Base-by-base conservation (phyloP, 2,113 vertebrate species). In the Tretioscincus oriximinensis region DNA sequence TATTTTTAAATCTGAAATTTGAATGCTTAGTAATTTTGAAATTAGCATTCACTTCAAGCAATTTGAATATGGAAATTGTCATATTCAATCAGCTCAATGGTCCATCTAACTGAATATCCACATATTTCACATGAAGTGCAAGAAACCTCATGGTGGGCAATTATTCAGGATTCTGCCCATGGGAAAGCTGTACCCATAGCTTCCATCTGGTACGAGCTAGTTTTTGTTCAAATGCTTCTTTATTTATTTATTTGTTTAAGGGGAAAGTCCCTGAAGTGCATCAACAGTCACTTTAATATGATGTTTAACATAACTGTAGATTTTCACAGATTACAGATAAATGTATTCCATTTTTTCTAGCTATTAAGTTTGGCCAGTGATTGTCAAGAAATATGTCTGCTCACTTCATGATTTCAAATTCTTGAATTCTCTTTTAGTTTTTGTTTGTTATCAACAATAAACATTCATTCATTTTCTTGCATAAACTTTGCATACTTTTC, bases 31-130 rank as follows among this genome's bases (percentile, higher is more conserved):
- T 70, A 77, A 77, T 77, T 7, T 65, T 72, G 68, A 14, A 77
- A 83, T 83, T 83, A 77, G 67, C 65, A 72, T 77, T 72, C 68
- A 14, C 65, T 77, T 72, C 81, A 63, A 76, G 74, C 41, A 21
- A 1, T 75, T 35, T 75, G 65, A 69, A 51, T 64, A 63, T 16
- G 24, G 45, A 70, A 29, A 72, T 77, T 84, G 73, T 54, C 72
- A 76, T 45, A 54, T 49, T 26, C 45, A 29, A 64, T 80, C 58
- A 84, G 63, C 51, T 60, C 77, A 80, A 24, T 70, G 41, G 66
- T 80, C 72, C 72, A 76, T 76, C 72, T 58, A 80, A 20, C 73
- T 28, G 72, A 71, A 29, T 41, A 80, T 70, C 72, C 2, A 54
- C 24, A 28, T 80, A 70, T 51, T 76, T 28, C 31, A 63, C 22